Evolutionary conservation across 1,140 invertebrate genomes (phyloP), one percentile per base, ranked within the genome.

Genomic region (Micrasema minimum): DNA sequence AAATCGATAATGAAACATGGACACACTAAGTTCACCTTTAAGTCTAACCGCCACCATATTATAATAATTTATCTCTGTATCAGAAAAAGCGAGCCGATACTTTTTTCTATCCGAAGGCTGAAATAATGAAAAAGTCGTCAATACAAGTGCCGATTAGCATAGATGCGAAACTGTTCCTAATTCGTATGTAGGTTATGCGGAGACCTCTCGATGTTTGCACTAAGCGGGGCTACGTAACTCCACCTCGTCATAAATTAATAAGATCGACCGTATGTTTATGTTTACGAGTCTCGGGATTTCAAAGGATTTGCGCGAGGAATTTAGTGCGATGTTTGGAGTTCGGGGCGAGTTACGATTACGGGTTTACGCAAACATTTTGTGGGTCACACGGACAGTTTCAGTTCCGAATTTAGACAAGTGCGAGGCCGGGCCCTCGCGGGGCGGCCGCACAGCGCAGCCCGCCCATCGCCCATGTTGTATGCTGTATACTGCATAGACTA

Each of bases 281-380:
- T 43, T 43, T 41, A 59, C 22, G 14, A n/a, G 55, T 16, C 53
- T n/a, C 26, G 53, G 14, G 53, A 57, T 57, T 38, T 59, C 37
- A 38, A 59, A 59, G 18, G 37, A 41, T 22, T 22, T 20, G 12
- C 35, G 14, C 14, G 16, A 38, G 6, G 9, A 59, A 35, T 41
- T 38, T 20, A 20, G 35, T 38, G 3, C 38, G n/a, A 59, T 43
- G 55, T 41, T 38, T 41, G 37, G 10, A 38, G 35, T 41, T 38
- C 55, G 37, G 35, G n/a, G 72, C 72, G 65, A 71, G 72, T 73
- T 73, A 69, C 72, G 72, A 66, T 65, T 55, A 23, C 35, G 67
- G 66, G 72, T 73, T 73, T 73, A 73, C 66, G 72, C 72, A 73
- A 73, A 73, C 72, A 51, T 61, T 73, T 73, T 69, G 72, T 73